These are phyloP conservation scores for Stenodema calcarata DNA, from an alignment of 2,888 invertebrate genomes.

Conservation along the genomic window DNA sequence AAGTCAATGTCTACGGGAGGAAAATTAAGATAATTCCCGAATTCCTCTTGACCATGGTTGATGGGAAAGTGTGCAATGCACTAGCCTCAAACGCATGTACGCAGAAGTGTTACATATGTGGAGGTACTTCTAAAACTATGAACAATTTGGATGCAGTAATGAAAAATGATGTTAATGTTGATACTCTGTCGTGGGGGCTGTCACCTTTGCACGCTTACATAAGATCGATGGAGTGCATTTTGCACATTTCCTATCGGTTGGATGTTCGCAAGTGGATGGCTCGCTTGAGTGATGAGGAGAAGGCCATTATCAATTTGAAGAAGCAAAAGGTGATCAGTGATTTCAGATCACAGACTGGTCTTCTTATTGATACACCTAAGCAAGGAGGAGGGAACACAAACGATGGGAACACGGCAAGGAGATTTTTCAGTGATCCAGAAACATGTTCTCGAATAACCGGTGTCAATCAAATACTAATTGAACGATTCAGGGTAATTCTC, in stretches of 20 bases:
- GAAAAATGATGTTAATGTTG: not conserved
- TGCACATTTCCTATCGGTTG: constrained; percentile 43
- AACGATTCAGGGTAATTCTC: too few species aligned
- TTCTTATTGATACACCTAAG: constrained; percentile 46
- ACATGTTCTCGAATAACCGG: too few species aligned
- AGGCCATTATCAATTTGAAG: not conserved
- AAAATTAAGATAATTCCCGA: too few species aligned
- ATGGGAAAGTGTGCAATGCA: constrained; percentile 50
- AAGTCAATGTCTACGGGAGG: too few species aligned
- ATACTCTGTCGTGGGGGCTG: constrained; percentile 33
- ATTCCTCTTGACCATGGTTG: too few species aligned
- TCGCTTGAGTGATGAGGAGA: constrained; percentile 12
- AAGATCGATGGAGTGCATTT: constrained; percentile 37
- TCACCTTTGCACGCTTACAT: constrained; percentile 44
- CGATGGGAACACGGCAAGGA: too few species aligned
- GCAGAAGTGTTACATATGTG: too few species aligned
- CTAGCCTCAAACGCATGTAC: too few species aligned
- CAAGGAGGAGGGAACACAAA: constrained; percentile 46
- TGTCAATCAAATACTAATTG: too few species aligned
- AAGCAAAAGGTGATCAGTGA: not conserved
- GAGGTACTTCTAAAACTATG: constrained; percentile 4
- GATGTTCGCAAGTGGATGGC: constrained; percentile 27
- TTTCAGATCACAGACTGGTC: constrained; percentile 28
- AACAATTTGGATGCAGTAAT: constrained; percentile 16
- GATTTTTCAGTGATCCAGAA: too few species aligned